phyloP scores from a whole-genome alignment of 2,888 invertebrate species.

The Calliopum simillimum region DNA sequence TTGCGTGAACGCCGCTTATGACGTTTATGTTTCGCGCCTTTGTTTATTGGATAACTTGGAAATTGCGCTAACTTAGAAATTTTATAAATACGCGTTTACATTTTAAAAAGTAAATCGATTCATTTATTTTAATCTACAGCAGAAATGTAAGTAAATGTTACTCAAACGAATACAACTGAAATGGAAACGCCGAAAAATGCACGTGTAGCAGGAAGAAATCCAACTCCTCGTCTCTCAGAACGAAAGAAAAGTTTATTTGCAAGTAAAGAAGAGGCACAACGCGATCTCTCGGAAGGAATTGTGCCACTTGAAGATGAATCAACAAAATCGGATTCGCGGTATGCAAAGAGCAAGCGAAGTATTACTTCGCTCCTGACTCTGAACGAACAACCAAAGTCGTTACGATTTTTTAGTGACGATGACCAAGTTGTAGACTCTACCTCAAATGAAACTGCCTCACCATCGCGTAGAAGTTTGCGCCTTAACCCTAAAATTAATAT shows the following conservation, averaged over 20 bases:
- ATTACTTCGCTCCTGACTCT: slow-evolving; percentile 37
- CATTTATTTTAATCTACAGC: too few relatives aligned
- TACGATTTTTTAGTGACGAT: background rate
- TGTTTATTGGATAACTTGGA: too few relatives aligned
- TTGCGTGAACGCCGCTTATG: too few relatives aligned
- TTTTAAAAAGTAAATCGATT: too few relatives aligned
- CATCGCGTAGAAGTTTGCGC: slow-evolving; percentile 43
- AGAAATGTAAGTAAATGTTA: too few relatives aligned
- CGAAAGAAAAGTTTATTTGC: slow-evolving; percentile 74
- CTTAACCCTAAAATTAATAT: slow-evolving; percentile 25
- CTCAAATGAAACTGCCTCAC: slow-evolving; percentile 13
- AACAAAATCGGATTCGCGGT: slow-evolving; percentile 27
- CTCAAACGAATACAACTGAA: slow-evolving; percentile 2
- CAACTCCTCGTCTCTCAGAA: slow-evolving; percentile 73
- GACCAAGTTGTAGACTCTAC: background rate
- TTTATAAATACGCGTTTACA: too few relatives aligned
- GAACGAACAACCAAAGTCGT: slow-evolving; percentile 20
- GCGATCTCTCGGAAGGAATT: slow-evolving; percentile 53
- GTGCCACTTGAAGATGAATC: slow-evolving; percentile 44
- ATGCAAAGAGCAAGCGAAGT: slow-evolving; percentile 38
- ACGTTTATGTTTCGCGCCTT: too few relatives aligned
- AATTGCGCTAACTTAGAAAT: too few relatives aligned
- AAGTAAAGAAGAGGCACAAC: slow-evolving; percentile 47
- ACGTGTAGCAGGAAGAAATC: slow-evolving; percentile 52
- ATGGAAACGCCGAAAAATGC: slow-evolving; percentile 64